Percentiles rank a stretch among this genome's conserved stretches.
Evolutionary conservation across 2,113 vertebrate genomes (phyloP).

Genomic region (Natator depressus): DNA sequence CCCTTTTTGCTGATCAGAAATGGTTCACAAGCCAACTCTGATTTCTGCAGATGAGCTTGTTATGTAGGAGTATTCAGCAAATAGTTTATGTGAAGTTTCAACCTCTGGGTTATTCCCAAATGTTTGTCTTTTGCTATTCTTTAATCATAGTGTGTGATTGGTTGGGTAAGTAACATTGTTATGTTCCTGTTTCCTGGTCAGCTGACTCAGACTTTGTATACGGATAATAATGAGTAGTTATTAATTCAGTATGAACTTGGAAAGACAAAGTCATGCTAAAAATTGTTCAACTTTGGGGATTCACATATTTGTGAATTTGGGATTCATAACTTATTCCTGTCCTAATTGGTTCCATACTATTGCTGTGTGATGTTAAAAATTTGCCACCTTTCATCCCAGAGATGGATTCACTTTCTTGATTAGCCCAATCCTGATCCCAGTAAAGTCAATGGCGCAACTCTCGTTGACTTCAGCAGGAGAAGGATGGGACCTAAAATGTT

Average conservation of each 20-base stretch:
- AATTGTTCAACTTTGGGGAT: too few relatives aligned
- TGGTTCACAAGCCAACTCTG: background rate
- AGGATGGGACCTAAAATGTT: background rate
- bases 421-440: rapidly evolving
- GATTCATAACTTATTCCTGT: background rate
- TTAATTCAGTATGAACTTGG: rapidly evolving
- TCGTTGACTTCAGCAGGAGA: background rate
- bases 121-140: too few relatives aligned
- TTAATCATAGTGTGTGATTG: too few relatives aligned
- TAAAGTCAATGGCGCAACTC: background rate
- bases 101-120: background rate
- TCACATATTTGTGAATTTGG: too few relatives aligned
- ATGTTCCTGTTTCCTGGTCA: background rate
- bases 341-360: rapidly evolving
- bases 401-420: rapidly evolving
- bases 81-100: too few relatives aligned
- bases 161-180: background rate
- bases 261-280: background rate
- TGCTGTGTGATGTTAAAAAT: rapidly evolving
- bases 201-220: too few relatives aligned
- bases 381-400: background rate
- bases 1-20: background rate
- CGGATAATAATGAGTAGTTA: background rate
- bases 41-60: background rate
- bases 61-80: background rate